A percentile compares a stretch with the other conserved stretches of the same genome.
phyloP scores from a whole-genome alignment of 2,888 invertebrate genomes.

The Meghimatium bilineatum region DNA sequence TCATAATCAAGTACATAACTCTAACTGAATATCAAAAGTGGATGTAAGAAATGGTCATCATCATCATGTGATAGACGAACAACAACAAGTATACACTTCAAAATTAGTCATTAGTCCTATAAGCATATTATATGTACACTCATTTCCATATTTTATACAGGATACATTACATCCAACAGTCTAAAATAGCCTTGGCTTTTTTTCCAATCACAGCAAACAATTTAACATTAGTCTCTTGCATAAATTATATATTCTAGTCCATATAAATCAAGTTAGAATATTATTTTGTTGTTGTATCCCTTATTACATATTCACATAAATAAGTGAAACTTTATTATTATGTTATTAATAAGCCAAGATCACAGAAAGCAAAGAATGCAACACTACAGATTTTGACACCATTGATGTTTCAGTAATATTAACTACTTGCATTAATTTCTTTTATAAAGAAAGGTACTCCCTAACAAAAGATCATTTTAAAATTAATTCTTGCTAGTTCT shows the following conservation, averaged over 20 bases:
- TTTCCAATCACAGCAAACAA: not conserved
- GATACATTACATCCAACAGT: not conserved
- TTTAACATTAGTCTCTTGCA: not conserved
- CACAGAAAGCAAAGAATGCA: not conserved
- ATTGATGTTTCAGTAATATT: slow-evolving; percentile 5
- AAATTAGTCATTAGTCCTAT: no score
- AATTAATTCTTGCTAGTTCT: no score
- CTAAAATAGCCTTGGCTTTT: not conserved
- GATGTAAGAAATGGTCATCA: no score
- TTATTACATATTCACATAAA: no score
- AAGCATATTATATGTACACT: no score
- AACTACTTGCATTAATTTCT: not conserved
- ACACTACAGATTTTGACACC: not conserved
- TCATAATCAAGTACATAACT: no score
- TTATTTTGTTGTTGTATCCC: not conserved
- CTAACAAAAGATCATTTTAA: no score
- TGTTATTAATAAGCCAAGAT: not conserved
- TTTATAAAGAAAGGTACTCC: not conserved
- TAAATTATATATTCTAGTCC: not conserved
- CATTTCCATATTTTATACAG: not conserved
- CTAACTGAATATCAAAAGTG: no score
- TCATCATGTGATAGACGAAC: no score
- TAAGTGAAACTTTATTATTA: not conserved
- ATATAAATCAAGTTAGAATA: not conserved
- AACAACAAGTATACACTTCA: no score